phyloP scores from a whole-genome alignment of 2,797 vertebrate genomes.

The Oryzias sinensis region DNA sequence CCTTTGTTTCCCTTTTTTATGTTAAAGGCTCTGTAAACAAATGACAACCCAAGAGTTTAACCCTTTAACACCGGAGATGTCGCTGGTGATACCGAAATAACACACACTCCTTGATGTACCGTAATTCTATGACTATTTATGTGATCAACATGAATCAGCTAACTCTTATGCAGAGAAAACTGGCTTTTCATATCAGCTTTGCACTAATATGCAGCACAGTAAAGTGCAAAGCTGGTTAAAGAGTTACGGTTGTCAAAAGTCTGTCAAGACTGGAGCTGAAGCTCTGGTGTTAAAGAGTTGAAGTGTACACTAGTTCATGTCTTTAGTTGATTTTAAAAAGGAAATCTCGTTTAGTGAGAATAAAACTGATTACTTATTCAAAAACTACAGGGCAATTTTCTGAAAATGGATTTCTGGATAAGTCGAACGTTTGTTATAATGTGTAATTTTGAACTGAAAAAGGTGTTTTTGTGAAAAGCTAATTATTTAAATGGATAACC shows the following conservation, averaged over 20 bases:
- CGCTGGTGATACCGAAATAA: too few species aligned
- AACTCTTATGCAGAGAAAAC: too few species aligned
- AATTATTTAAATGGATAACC: background rate
- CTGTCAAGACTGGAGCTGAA: slow-evolving; percentile 19
- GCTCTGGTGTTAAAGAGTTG: background rate
- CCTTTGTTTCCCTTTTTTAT: background rate
- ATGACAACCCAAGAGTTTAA: too few species aligned
- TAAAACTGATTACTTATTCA: slow-evolving; percentile 9
- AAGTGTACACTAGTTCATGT: background rate
- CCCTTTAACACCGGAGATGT: too few species aligned
- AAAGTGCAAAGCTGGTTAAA: too few species aligned
- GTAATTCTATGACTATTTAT: too few species aligned
- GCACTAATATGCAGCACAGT: too few species aligned
- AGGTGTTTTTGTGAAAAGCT: background rate
- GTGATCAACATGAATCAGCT: too few species aligned
- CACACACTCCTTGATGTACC: too few species aligned
- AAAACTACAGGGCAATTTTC: slow-evolving; percentile 2
- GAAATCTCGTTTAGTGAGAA: background rate
- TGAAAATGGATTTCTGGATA: slow-evolving; percentile 9
- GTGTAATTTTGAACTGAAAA: slow-evolving; percentile 28
- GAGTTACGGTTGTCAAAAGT: too few species aligned
- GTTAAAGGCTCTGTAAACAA: too few species aligned
- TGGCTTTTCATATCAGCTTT: too few species aligned
- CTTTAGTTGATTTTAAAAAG: slow-evolving; percentile 20
- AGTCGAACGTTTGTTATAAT: background rate